Evolutionary conservation across 2,888 invertebrate species (phyloP).

Genomic region (Sphecodes monilicornis): DNA sequence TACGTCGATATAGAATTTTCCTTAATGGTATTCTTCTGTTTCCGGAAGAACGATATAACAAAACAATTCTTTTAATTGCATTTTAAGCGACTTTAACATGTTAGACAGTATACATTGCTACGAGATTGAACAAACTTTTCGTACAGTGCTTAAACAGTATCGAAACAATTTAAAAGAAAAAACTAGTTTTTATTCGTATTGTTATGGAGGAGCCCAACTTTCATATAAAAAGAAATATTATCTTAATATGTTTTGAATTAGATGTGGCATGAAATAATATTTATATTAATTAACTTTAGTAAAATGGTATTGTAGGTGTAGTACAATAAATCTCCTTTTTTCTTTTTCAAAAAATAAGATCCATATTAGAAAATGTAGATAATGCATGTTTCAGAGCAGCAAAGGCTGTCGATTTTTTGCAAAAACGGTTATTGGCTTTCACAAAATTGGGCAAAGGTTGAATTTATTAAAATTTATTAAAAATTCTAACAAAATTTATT

Average conservation of each 20-base stretch:
- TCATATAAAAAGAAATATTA: background rate
- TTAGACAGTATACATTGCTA: background rate
- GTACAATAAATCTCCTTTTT: background rate
- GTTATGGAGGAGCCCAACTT: background rate
- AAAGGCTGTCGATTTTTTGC: background rate
- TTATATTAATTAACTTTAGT: background rate
- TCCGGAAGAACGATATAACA: background rate
- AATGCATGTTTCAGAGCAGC: background rate
- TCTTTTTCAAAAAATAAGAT: background rate
- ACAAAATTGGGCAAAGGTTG: background rate
- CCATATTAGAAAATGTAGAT: background rate
- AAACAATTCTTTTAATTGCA: background rate
- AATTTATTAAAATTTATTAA: background rate
- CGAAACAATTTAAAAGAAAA: background rate
- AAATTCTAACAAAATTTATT: background rate
- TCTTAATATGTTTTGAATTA: background rate
- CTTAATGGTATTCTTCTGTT: background rate
- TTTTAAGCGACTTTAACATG: background rate
- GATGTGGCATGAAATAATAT: background rate
- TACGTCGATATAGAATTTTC: slow-evolving; percentile 16
- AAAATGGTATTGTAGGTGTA: background rate
- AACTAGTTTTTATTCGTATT: background rate
- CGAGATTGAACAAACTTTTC: background rate
- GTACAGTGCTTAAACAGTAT: background rate
- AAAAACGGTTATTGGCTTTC: background rate